phyloP scores from a whole-genome alignment of 2,888 invertebrate genomes.

The Polietes domitor region DNA sequence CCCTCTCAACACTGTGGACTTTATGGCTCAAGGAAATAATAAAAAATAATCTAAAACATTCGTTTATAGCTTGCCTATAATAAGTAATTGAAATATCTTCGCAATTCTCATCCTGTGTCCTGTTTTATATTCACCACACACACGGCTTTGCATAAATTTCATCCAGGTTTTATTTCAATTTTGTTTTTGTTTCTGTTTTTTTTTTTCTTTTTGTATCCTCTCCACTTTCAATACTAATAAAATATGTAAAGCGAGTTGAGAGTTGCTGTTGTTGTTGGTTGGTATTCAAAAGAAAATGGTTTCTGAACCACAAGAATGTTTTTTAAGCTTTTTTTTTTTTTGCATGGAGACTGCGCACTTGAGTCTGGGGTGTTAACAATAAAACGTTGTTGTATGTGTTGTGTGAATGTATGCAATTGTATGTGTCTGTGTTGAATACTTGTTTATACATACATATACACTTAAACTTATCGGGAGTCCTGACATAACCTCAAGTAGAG shows the following conservation, averaged over 20 bases:
- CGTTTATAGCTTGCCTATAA: too few relatives aligned
- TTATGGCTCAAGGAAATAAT: too few relatives aligned
- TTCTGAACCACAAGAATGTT: conserved; percentile 47
- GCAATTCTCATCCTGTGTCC: neutral
- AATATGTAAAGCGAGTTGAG: conserved; percentile 61
- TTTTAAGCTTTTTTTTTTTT: conserved; percentile 32
- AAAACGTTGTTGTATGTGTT: conserved; percentile 34
- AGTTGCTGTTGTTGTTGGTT: conserved; percentile 9
- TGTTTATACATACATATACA: conserved; percentile 2
- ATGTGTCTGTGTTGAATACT: neutral
- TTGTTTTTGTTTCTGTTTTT: conserved; percentile 5
- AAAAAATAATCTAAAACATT: too few relatives aligned
- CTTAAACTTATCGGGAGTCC: neutral
- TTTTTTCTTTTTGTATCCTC: neutral
- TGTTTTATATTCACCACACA: conserved; percentile 39
- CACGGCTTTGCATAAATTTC: conserved; percentile 43
- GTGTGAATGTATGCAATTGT: conserved; percentile 14
- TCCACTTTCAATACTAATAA: conserved; percentile 44
- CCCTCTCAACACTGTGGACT: too few relatives aligned
- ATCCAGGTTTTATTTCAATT: conserved; percentile 15
- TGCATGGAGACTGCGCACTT: conserved; percentile 69
- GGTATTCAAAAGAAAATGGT: conserved; percentile 39
- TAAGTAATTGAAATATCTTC: neutral
- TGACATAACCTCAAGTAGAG: neutral
- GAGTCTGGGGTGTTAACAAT: conserved; percentile 72